Evolutionary conservation across 2,888 invertebrate species (phyloP).

Genomic region (Parascotia fuliginaria): DNA sequence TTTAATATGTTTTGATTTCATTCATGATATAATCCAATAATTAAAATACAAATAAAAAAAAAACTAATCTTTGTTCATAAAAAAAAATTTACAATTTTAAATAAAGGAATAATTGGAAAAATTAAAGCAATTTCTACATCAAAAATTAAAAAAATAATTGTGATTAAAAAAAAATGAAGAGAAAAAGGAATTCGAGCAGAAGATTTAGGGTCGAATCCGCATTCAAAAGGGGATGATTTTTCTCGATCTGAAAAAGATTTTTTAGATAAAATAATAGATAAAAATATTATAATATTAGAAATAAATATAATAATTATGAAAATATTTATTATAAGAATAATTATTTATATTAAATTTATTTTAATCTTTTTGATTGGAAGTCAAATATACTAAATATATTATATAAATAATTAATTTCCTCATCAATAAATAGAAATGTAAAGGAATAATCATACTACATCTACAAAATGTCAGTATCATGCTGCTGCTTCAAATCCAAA

Average conservation of each 20-base stretch:
- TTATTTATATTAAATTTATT: conserved; percentile 85
- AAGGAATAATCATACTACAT: conserved; percentile 70
- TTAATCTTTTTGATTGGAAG: conserved; percentile 90
- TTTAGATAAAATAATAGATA: conserved; percentile 83
- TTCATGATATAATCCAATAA: conserved; percentile 75
- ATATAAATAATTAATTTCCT: conserved; percentile 86
- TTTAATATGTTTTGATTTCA: conserved; percentile 77
- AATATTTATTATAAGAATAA: conserved; percentile 67
- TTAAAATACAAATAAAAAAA: conserved; percentile 83
- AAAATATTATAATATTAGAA: conserved; percentile 76
- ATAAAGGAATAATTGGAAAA: conserved; percentile 83
- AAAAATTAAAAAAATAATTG: conserved; percentile 90
- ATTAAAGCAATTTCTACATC: conserved; percentile 89
- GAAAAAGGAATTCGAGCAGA: conserved; percentile 72
- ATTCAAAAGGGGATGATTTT: conserved; percentile 88
- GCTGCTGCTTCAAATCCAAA: conserved; percentile 74
- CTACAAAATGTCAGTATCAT: conserved; percentile 77
- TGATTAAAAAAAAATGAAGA: conserved; percentile 87
- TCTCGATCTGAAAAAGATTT: conserved; percentile 86
- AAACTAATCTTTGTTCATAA: conserved; percentile 62
- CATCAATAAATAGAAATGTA: conserved; percentile 89
- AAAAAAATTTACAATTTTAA: conserved; percentile 59
- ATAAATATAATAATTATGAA: conserved; percentile 67
- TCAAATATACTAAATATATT: conserved; percentile 90
- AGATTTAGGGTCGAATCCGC: conserved; percentile 73